Percentiles rank a stretch among this genome's conserved stretches.
Evolutionary conservation across 2,888 invertebrate species (phyloP).

Genomic region (Melanchra persicariae): DNA sequence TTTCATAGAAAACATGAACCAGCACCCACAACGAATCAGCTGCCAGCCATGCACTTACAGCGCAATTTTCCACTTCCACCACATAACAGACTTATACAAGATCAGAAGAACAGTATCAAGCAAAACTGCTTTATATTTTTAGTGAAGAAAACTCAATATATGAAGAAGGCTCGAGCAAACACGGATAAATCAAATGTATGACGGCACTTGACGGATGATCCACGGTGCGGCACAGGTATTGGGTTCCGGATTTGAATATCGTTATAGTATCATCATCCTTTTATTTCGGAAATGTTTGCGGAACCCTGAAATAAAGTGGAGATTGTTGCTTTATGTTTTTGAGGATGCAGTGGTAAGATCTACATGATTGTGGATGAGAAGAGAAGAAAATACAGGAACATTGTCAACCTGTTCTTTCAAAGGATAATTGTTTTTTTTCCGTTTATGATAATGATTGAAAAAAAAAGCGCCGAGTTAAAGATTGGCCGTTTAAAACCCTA

Average conservation of each 20-base stretch:
- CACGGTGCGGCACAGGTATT: conserved; percentile 27
- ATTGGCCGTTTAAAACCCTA: too few relatives aligned
- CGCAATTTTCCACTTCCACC: not conserved
- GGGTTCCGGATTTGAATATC: conserved; percentile 55
- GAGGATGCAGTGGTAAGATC: not conserved
- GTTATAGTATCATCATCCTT: conserved; percentile 43
- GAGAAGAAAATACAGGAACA: too few relatives aligned
- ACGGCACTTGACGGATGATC: conserved; percentile 59
- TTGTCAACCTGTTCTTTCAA: too few relatives aligned
- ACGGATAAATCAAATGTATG: conserved; percentile 62
- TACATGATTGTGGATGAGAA: not conserved
- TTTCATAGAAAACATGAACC: too few relatives aligned
- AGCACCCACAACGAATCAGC: too few relatives aligned
- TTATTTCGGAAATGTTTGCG: conserved; percentile 40
- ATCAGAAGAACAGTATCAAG: conserved; percentile 12
- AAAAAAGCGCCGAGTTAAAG: too few relatives aligned
- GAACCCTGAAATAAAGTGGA: conserved; percentile 13
- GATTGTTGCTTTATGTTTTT: conserved; percentile 19
- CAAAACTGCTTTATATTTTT: conserved; percentile 49
- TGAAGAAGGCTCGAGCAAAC: conserved; percentile 37
- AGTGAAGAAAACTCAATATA: conserved; percentile 48
- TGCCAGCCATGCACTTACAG: too few relatives aligned
- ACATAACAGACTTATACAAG: not conserved
- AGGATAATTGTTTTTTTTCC: too few relatives aligned
- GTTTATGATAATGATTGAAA: too few relatives aligned